Evolutionary conservation across 2,113 vertebrate genomes (phyloP).

Genomic region (Ardeotis arabs): DNA sequence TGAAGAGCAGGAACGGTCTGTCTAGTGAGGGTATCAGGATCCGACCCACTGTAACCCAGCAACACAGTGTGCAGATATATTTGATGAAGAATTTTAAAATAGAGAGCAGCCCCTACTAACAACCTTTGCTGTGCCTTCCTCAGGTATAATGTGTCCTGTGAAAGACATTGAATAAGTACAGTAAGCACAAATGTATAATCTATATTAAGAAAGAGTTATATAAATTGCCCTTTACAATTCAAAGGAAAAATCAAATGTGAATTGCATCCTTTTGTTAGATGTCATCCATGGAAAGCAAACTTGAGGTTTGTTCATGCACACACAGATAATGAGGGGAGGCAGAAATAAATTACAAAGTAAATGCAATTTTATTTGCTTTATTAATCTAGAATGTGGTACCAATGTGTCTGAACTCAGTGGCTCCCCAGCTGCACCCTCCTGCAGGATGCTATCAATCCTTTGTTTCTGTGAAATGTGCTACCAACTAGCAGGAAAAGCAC

Average conservation of each 20-base stretch:
- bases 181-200: neutral
- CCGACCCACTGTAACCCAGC: neutral
- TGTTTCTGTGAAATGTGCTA: slow-evolving; percentile 23
- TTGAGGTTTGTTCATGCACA: neutral
- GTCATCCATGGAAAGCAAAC: neutral
- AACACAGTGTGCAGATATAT: neutral
- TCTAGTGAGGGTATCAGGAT: neutral
- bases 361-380: slow-evolving; percentile 59
- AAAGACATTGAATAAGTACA: neutral
- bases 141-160: neutral
- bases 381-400: slow-evolving; percentile 41
- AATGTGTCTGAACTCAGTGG: slow-evolving; percentile 27
- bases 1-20: neutral
- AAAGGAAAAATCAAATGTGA: neutral
- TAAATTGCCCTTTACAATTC: neutral
- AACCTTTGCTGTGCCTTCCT: neutral
- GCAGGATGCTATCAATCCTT: slow-evolving; percentile 16
- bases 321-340: neutral
- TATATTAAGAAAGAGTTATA: neutral
- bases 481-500: neutral
- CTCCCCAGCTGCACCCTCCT: slow-evolving; percentile 4
- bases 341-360: slow-evolving; percentile 50
- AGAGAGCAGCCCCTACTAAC: neutral
- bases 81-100: neutral
- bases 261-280: slow-evolving; percentile 7